Base-by-base conservation (phyloP, 2,113 vertebrate species). In the Jacana jacana region DNA sequence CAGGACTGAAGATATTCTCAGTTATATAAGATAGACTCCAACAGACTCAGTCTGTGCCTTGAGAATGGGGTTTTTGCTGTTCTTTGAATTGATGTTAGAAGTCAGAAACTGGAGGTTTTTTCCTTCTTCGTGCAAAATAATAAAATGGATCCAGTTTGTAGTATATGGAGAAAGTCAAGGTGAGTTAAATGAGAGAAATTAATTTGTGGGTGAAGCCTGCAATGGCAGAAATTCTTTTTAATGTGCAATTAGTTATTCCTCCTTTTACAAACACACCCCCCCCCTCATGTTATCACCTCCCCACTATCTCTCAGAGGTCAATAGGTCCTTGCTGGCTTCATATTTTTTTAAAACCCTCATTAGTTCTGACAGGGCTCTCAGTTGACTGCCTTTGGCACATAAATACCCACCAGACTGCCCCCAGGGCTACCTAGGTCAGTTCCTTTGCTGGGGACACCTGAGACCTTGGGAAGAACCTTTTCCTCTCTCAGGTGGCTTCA, bases 271-370 rank as follows among this genome's bases (percentile, higher is more conserved):
- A 52, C 4, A 6, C 9, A 4, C 13, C 25, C 13, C 3, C 14
- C 2, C 5, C 7, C 4, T 5, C 14, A 7, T 30, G 4, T n/a
- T 48, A 17, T 30, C 1, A 19, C 54, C 22, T 70, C 37, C 68
- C 42, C 42, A 52, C 11, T 17, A 18, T 69, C 33, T 63, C 46
- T 76, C 35, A 71, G 55, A 87, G 52, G 54, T 52, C 0, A 0
- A 28, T 31, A 78, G 52, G 52, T 90, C 40, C 42, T 73, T 88
- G 46, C 40, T 71, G 49, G 54, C 79, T 93, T 97, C 95, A 95
- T 95, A 89, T 88, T 96, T 95, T 88, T 96, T 97, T 96, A 92
- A 97, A 96, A 40, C 68, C 24, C 42, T 95, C 89, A 91, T 96
- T 97, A 96, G 77, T n/a, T 76, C 75, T 37, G 24, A n/a, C 52